Evolutionary conservation across 2,113 vertebrate species (phyloP).

Genomic region (Gymnogyps californianus): DNA sequence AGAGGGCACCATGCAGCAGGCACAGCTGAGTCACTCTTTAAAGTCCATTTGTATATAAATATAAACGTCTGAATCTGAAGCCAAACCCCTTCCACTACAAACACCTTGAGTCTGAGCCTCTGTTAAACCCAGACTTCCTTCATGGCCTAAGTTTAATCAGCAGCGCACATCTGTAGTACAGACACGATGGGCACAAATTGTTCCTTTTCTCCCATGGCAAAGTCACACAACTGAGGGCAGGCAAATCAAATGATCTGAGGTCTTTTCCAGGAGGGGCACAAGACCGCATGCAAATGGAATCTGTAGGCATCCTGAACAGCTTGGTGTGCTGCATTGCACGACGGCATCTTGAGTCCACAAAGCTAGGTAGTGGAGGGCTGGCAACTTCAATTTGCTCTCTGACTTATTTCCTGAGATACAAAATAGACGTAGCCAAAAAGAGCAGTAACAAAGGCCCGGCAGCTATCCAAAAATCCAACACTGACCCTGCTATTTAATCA

Average conservation of each 20-base stretch:
- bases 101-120: neutral
- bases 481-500: neutral
- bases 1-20: neutral
- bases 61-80: neutral
- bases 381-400: neutral
- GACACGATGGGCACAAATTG: neutral
- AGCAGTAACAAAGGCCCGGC: constrained; percentile 10
- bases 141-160: neutral
- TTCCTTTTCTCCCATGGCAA: neutral
- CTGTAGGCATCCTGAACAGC: neutral
- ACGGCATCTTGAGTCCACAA: neutral
- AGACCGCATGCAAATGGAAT: neutral
- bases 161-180: neutral
- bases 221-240: neutral
- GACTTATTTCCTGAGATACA: constrained; percentile 56
- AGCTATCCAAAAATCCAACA: neutral
- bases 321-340: neutral
- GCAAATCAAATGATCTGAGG: neutral
- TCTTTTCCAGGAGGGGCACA: neutral
- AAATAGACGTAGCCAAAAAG: neutral
- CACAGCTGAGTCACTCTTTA: neutral
- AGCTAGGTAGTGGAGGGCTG: neutral
- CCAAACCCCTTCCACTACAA: neutral
- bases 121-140: neutral
- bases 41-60: neutral